Conservation (phyloP, 1,140 invertebrate species). For the Dendrolimus punctatus region DNA sequence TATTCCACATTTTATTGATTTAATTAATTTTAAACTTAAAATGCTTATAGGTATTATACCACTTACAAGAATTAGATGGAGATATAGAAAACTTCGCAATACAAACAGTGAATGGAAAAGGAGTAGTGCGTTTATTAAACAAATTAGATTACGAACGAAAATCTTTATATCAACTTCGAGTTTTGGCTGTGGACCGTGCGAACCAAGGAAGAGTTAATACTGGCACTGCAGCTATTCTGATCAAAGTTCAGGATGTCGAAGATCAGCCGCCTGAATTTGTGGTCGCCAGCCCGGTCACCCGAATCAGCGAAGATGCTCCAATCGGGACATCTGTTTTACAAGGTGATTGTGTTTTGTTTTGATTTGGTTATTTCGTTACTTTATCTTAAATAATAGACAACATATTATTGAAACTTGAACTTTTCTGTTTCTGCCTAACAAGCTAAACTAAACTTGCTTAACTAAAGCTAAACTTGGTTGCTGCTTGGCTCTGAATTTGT, state of each 20-base stretch:
- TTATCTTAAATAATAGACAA: too few species aligned
- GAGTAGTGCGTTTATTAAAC: slow-evolving; percentile 84
- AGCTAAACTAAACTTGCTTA: too few species aligned
- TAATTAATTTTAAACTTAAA: not conserved
- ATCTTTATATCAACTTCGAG: slow-evolving; percentile 88
- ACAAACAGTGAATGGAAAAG: slow-evolving; percentile 89
- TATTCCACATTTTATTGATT: not conserved
- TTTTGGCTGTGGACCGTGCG: slow-evolving; percentile 89
- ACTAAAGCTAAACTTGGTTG: too few species aligned
- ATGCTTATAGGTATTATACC: slow-evolving; percentile 73
- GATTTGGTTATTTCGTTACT: not conserved
- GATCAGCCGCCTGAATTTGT: slow-evolving; percentile 94
- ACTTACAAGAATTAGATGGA: slow-evolving; percentile 84
- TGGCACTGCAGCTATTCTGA: slow-evolving; percentile 88
- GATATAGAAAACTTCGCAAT: slow-evolving; percentile 87
- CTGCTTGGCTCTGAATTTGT: too few species aligned
- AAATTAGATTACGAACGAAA: slow-evolving; percentile 90
- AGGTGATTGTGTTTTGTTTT: slow-evolving; percentile 67
- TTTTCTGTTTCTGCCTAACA: too few species aligned
- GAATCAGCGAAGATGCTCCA: slow-evolving; percentile 88
- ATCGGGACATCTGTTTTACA: slow-evolving; percentile 86
- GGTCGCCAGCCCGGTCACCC: slow-evolving; percentile 86
- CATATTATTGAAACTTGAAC: too few species aligned
- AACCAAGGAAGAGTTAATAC: slow-evolving; percentile 84
- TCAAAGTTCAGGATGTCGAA: slow-evolving; percentile 90